Evolutionary conservation across 2,888 invertebrate species (phyloP), one percentile per base, ranked within the genome.

Genomic region (Torymus tubicola): DNA sequence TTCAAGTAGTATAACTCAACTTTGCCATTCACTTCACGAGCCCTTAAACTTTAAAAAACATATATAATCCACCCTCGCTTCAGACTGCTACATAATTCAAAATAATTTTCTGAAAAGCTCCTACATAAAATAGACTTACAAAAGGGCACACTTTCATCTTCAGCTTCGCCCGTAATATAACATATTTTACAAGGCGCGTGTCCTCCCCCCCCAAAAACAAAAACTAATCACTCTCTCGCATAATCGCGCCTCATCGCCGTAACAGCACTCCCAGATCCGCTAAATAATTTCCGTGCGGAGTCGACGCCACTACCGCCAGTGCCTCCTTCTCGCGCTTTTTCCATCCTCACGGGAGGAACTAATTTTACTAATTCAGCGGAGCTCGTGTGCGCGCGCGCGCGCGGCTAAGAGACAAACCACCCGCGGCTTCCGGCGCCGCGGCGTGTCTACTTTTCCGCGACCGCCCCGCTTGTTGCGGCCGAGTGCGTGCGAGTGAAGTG

Each of bases 351-450:
- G 21, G 68, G 79, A 84, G 84, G 86, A 87, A 86, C 85, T 87
- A 87, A 88, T 87, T 87, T 86, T 84, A 84, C 84, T 86, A 87
- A 87, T 87, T 86, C 84, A 85, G 84, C 83, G 65, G 68, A 70
- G 57, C 21, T 21, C 21, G 21, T 21, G 21, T 4, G 53, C 61
- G 53, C 13, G 53, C 61, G 53, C 67, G 18, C 63, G 21, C 21
- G 14, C n/a, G 50, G 42, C 3, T 5, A 50, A 61, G 24, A 68
- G 75, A 60, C 24, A 75, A 67, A 14, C 61, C 21, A 53, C 24
- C n/a, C 63, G n/a, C 64, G 53, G 55, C 16, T 72, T 63, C 53
- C 10, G 16, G 10, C 57, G 16, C 60, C 60, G 14, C 16, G 11
- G n/a, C 52, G 10, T 14, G 50, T 21, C 50, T 21, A 63, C 31